Percentiles rank a stretch among this genome's conserved stretches.
Evolutionary conservation across 2,797 vertebrate genomes (phyloP).

Genomic region (Balearica regulorum): DNA sequence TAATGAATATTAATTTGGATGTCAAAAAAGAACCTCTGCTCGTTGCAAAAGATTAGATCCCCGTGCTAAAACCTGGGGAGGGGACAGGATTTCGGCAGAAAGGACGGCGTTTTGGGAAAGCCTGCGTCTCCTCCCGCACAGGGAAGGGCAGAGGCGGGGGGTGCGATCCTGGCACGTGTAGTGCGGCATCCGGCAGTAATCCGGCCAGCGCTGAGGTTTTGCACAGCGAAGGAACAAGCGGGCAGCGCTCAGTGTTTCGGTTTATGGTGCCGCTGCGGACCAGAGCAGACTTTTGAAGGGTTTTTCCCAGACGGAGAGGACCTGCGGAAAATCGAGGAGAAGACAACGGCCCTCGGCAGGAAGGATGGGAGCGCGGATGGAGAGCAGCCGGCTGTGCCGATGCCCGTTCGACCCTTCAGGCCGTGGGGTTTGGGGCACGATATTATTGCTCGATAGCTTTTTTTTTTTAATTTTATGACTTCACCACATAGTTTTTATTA

Average conservation of each 20-base stretch:
- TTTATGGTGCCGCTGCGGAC: neutral
- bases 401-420: neutral
- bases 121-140: neutral
- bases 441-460: neutral
- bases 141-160: neutral
- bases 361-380: neutral
- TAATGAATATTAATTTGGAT: constrained; percentile 77
- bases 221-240: neutral
- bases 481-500: neutral
- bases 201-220: neutral
- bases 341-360: neutral
- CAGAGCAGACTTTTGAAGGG: neutral
- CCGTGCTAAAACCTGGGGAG: neutral
- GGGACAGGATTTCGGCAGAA: neutral
- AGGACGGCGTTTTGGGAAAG: neutral
- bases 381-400: neutral
- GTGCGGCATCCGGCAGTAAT: fast-evolving
- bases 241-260: fast-evolving
- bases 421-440: no score
- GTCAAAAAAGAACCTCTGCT: constrained; percentile 53
- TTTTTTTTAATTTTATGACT: neutral
- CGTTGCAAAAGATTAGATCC: neutral
- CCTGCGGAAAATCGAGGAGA: no score
- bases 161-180: fast-evolving
- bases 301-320: neutral